Conservation (phyloP, 2,113 vertebrate genomes). For the Peromyscus polionotus region DNA sequence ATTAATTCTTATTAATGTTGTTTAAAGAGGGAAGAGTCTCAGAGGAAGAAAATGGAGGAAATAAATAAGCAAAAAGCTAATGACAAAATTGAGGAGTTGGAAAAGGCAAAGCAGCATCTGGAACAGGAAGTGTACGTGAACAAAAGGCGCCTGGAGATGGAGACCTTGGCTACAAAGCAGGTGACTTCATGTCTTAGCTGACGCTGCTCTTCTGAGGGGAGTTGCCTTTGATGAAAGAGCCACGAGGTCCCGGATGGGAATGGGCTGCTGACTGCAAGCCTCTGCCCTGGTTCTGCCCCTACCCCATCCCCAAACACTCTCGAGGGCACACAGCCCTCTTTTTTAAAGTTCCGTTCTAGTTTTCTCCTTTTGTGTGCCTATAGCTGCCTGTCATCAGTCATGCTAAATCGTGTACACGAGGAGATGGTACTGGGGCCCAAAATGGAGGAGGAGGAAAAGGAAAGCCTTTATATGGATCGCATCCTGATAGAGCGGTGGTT, state of each 20-base stretch:
- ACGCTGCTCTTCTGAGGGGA: background rate
- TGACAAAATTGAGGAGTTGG: slow-evolving; percentile 92
- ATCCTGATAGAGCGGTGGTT: background rate
- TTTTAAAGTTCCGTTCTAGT: background rate
- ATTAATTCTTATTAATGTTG: slow-evolving; percentile 62
- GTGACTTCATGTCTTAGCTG: slow-evolving; percentile 70
- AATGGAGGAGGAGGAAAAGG: background rate
- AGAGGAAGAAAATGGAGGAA: slow-evolving; percentile 91
- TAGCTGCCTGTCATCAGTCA: background rate
- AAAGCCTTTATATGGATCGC: background rate
- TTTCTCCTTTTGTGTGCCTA: background rate
- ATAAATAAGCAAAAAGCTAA: slow-evolving; percentile 89
- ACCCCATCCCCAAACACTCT: background rate
- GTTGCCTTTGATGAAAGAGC: background rate
- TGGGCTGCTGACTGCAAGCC: background rate
- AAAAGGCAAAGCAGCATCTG: slow-evolving; percentile 91
- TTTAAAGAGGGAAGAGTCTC: slow-evolving; percentile 91
- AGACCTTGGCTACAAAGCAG: slow-evolving; percentile 92
- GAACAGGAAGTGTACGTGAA: slow-evolving; percentile 92
- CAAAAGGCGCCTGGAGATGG: slow-evolving; percentile 93
- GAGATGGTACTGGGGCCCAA: too few species aligned
- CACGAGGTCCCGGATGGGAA: background rate
- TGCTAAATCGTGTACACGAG: background rate
- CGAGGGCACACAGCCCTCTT: background rate
- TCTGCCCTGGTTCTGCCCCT: background rate